These are phyloP conservation scores for Phataginus tricuspis DNA, from an alignment of 2,797 vertebrate genomes.

Conservation along the genomic window DNA sequence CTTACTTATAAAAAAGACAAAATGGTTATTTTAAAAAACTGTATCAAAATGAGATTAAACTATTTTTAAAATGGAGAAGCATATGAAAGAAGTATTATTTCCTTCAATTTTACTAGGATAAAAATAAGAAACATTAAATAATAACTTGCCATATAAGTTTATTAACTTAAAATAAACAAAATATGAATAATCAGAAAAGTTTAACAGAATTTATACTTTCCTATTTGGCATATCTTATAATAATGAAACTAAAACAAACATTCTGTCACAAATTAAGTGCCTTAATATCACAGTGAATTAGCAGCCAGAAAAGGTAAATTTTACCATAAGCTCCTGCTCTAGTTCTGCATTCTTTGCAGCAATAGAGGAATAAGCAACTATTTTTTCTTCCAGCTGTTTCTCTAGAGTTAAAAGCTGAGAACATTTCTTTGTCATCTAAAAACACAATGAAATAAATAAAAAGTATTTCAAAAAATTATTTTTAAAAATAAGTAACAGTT, in stretches of 20 bases:
- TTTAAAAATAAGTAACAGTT: conserved; percentile 2
- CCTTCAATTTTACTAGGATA: conserved; percentile 8
- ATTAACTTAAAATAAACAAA: conserved; percentile 47
- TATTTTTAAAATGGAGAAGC: conserved; percentile 9
- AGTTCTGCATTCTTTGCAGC: conserved; percentile 90
- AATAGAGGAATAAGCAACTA: conserved; percentile 87
- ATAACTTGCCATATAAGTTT: neutral
- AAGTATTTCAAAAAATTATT: conserved; percentile 28
- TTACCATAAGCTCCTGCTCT: conserved; percentile 92
- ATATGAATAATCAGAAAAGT: conserved; percentile 23
- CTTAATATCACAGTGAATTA: conserved; percentile 22
- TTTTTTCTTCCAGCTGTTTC: conserved; percentile 93
- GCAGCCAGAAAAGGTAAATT: neutral
- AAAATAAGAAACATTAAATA: neutral
- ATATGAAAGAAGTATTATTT: conserved; percentile 6
- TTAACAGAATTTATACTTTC: conserved; percentile 47
- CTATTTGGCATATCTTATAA: neutral
- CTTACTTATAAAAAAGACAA: neutral
- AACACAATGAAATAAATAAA: conserved; percentile 65
- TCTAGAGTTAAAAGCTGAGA: conserved; percentile 89
- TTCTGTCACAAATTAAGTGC: neutral
- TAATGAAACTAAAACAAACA: conserved; percentile 41
- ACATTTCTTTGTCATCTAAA: conserved; percentile 91
- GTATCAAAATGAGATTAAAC: conserved; percentile 16
- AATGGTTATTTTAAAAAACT: conserved; percentile 18